These are phyloP conservation scores for Dasyornis broadbenti DNA, from an alignment of 2,113 vertebrate species.

Conservation along the genomic window DNA sequence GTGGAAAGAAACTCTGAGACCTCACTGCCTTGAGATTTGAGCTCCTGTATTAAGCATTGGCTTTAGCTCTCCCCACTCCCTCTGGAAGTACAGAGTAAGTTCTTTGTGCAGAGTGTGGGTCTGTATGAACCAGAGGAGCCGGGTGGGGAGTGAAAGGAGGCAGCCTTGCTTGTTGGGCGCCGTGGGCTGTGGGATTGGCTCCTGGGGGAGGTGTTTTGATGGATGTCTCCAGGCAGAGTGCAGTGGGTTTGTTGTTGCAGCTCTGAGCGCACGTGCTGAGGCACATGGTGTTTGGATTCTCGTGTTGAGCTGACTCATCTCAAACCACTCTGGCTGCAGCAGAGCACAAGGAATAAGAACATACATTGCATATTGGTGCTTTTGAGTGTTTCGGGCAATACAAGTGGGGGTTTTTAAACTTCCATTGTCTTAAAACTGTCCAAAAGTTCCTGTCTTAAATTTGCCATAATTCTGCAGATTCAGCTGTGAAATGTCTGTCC, in stretches of 20 bases:
- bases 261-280: background rate
- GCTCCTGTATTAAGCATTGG: background rate
- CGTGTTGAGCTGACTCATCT: background rate
- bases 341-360: background rate
- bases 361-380: background rate
- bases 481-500: background rate
- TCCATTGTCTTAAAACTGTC: background rate
- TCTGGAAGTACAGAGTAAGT: background rate
- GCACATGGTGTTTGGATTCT: background rate
- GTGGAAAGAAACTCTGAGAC: background rate
- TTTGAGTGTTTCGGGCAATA: background rate
- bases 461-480: background rate
- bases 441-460: background rate
- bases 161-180: background rate
- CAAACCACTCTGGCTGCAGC: background rate
- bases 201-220: background rate
- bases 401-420: background rate
- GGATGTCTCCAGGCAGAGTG: background rate
- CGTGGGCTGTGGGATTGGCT: background rate
- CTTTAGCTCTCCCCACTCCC: fast-evolving
- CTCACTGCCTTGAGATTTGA: background rate
- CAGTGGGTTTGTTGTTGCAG: background rate
- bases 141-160: background rate
- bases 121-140: background rate
- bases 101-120: background rate